These are phyloP conservation scores for Todiramphus chloris DNA, from an alignment of 2,113 vertebrate genomes.

Conservation along the genomic window DNA sequence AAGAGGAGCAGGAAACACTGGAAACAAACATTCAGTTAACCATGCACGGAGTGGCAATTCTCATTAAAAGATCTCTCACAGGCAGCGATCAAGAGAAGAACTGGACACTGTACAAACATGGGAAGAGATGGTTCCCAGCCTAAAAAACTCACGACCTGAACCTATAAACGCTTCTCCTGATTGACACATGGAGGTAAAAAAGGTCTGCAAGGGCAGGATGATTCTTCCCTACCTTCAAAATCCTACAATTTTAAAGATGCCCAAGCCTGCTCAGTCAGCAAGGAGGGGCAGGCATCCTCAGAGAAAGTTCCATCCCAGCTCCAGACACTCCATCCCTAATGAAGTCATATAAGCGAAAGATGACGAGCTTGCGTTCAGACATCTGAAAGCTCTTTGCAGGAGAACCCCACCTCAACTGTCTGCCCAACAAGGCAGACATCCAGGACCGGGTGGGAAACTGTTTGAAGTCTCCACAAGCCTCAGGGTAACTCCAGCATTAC, in stretches of 20 bases:
- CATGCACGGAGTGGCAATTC: accelerated
- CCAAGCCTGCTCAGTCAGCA: background rate
- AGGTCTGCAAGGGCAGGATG: background rate
- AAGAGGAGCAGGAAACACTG: background rate
- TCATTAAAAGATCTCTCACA: background rate
- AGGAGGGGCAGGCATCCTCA: background rate
- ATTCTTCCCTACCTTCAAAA: background rate
- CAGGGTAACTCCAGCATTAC: constrained; percentile 15
- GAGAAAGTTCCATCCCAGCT: background rate
- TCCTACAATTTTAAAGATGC: background rate
- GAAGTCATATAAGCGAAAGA: background rate
- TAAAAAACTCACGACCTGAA: background rate
- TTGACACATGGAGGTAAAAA: background rate
- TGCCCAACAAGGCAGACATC: background rate
- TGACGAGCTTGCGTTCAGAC: background rate
- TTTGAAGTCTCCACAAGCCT: constrained; percentile 49
- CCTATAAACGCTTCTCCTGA: background rate
- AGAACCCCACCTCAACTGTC: constrained; percentile 19
- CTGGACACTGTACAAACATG: background rate
- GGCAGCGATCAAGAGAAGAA: background rate
- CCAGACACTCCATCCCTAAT: background rate
- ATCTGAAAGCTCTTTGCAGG: background rate
- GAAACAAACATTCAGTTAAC: background rate
- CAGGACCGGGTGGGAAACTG: background rate
- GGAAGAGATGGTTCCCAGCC: background rate